A percentile compares a stretch with the other conserved stretches of the same genome.
These are phyloP conservation scores for Lophochroa leadbeateri DNA, from an alignment of 2,113 vertebrate species.

Conservation along the genomic window DNA sequence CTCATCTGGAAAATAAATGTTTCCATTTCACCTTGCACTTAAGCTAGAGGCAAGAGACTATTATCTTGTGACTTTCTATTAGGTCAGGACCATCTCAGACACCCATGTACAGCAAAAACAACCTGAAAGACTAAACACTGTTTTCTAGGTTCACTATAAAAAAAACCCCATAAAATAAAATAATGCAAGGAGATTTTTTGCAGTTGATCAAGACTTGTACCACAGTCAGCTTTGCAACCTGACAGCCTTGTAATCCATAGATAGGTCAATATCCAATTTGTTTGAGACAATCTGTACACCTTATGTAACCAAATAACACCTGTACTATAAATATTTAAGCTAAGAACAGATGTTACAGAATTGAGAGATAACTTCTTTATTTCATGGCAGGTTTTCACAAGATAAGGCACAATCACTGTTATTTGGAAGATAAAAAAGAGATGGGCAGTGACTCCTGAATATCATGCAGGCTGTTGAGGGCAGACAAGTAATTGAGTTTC, in stretches of 20 bases:
- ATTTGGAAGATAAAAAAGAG: neutral
- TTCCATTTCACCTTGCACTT: slow-evolving; percentile 41
- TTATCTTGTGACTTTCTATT: slow-evolving; percentile 11
- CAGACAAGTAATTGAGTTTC: accelerated
- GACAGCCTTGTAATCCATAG: neutral
- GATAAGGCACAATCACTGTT: neutral
- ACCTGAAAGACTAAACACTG: neutral
- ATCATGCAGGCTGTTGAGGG: neutral
- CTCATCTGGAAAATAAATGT: slow-evolving; percentile 37
- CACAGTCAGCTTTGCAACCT: neutral
- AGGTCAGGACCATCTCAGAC: neutral
- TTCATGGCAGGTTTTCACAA: neutral
- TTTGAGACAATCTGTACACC: neutral
- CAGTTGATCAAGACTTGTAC: neutral
- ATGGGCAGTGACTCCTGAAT: neutral
- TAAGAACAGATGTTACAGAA: neutral
- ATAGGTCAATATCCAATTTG: neutral
- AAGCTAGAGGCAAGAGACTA: neutral
- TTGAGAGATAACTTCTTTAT: neutral
- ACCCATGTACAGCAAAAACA: neutral
- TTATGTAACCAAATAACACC: neutral
- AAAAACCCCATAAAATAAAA: neutral
- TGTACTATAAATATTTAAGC: neutral
- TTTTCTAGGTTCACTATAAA: neutral
- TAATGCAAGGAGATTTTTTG: neutral